Conservation (phyloP, 1,140 invertebrate genomes). For the Ylistrum balloti region DNA sequence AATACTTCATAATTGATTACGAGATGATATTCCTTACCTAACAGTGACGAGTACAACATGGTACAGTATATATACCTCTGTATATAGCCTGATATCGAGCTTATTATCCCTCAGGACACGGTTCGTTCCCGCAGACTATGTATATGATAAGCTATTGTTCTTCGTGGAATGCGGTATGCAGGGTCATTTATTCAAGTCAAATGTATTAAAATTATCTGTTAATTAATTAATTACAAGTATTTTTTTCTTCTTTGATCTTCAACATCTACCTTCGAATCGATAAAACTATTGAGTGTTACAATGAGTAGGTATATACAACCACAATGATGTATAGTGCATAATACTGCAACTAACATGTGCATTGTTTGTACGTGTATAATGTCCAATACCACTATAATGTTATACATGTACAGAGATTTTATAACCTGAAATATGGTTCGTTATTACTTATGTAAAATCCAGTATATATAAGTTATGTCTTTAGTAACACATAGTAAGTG, state of each 20-base stretch:
- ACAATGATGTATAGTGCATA: no score
- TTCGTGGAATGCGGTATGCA: neutral
- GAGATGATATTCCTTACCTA: neutral
- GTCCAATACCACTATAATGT: no score
- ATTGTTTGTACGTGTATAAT: no score
- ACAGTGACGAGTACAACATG: neutral
- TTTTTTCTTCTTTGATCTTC: neutral
- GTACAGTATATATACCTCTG: neutral
- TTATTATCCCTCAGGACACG: neutral
- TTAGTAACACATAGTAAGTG: no score
- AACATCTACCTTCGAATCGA: neutral
- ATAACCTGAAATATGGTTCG: no score
- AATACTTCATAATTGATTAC: neutral
- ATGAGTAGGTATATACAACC: no score
- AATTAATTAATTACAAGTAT: constrained; percentile 5
- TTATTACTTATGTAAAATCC: no score
- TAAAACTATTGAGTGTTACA: no score
- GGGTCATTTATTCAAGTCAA: neutral
- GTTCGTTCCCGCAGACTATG: neutral
- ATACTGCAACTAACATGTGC: no score
- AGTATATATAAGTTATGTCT: no score
- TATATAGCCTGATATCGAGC: neutral
- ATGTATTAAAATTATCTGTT: neutral
- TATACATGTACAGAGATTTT: no score
- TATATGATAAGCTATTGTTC: neutral